These are phyloP conservation scores for Resseliella maxima DNA, from an alignment of 2,888 invertebrate genomes.

Conservation along the genomic window DNA sequence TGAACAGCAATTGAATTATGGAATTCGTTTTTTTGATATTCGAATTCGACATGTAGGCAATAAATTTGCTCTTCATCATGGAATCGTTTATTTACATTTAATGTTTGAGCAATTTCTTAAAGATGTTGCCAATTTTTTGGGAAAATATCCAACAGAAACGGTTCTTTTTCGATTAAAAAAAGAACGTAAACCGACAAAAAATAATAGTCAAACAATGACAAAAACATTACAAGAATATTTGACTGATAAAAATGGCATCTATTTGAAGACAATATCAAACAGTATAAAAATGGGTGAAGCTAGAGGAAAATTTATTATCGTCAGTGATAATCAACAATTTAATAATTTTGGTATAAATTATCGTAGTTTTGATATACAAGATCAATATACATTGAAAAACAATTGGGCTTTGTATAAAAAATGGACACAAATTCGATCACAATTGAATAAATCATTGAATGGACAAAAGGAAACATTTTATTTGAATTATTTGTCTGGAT, in stretches of 20 bases:
- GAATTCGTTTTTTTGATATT: constrained; percentile 52
- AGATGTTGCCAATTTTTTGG: background rate
- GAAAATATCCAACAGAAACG: background rate
- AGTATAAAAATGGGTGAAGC: background rate
- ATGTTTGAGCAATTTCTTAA: constrained; percentile 15
- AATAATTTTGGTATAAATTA: constrained; percentile 24
- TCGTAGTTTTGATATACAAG: background rate
- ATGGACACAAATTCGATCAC: background rate
- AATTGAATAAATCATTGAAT: background rate
- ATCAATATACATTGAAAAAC: background rate
- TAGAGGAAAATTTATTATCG: constrained; percentile 49
- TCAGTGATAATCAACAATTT: background rate
- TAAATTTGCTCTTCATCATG: constrained; percentile 16
- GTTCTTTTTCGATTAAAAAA: constrained; percentile 55
- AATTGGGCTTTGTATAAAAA: constrained; percentile 30
- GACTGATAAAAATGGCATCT: background rate
- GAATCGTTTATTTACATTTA: background rate
- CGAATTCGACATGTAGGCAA: background rate
- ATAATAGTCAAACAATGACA: background rate
- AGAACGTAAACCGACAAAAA: background rate
- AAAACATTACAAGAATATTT: constrained; percentile 37
- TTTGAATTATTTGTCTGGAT: constrained; percentile 52
- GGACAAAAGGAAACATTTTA: background rate
- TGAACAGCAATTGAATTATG: background rate
- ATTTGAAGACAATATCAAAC: background rate